Base-by-base conservation (phyloP, 2,888 invertebrate species). In the Ceriagrion tenellum region DNA sequence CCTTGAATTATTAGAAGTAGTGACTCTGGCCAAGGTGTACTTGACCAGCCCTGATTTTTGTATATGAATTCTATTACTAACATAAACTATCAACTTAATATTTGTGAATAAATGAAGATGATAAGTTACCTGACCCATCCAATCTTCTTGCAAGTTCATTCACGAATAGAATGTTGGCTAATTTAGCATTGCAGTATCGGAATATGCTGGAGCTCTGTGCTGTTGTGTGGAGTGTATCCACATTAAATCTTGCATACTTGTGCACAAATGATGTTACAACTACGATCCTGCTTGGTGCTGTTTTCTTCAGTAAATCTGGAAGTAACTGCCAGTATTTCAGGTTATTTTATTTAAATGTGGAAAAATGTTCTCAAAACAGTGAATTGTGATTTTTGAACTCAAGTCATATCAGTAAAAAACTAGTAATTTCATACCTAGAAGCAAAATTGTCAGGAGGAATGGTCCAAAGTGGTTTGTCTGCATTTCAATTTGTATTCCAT, bases 221-320 rank as follows among this genome's bases (percentile, higher is more conserved):
- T 35, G 81, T 81, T 81, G 81, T 81, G 81, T 81, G 81, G 18
- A 96, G 63, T 69, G 96, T 96, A 88, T 96, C 96, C 26, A 96
- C 90, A 88, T 96, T 96, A 63, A 97, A 96, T 0, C 96, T 97
- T 0, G 97, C 97, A 23, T 97, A 97, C 95, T 96, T 97, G 95
- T 97, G 97, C 93, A 97, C 96, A 40, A 97, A 96, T 0, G 97
- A 97, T 0, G 97, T 97, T 0, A 97, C 97, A 0, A 97, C 96
- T 0, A 97, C 96, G 0, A 97, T 96, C 1, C 97, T 96, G 95
- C 97, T 97, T 0, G 97, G 97, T 0, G 97, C 97, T 0, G 97
- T 97, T 95, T 97, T 96, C 96, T 97, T 97, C 95, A 97, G 95
- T 96, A 96, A 95, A 88, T 96, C 96, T 96, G 95, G 4, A 81